Conservation (phyloP, 1,140 invertebrate species). For the Schlechtendalia chinensis region DNA sequence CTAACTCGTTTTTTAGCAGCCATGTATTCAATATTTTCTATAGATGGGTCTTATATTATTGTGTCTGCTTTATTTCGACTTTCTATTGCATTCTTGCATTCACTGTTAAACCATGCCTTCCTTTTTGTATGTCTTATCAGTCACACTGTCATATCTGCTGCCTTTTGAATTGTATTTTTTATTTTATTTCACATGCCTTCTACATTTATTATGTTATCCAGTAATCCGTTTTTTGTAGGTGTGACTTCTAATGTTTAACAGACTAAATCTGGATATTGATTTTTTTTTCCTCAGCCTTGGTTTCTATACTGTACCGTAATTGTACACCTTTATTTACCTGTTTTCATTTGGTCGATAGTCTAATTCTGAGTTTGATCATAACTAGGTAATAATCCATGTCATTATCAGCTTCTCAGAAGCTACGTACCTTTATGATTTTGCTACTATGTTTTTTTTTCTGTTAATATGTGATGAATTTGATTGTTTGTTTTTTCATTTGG, state of each 20-base stretch:
- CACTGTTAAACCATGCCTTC: neutral
- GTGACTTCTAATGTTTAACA: neutral
- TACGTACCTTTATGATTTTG: neutral
- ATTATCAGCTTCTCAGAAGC: too few relatives aligned
- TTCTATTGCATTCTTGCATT: neutral
- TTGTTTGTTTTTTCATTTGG: neutral
- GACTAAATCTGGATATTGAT: neutral
- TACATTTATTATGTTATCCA: neutral
- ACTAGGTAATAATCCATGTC: too few relatives aligned
- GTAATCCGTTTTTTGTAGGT: neutral
- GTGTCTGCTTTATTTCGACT: neutral
- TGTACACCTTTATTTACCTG: neutral
- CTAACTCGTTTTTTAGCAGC: neutral
- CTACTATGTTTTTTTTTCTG: constrained; percentile 16
- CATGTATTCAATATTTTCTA: constrained; percentile 2
- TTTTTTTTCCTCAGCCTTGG: neutral
- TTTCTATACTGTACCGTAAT: neutral
- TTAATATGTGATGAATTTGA: constrained; percentile 29
- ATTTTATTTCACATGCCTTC: neutral
- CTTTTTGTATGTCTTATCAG: neutral
- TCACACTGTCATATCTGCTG: neutral
- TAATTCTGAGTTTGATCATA: neutral
- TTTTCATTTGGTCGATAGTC: neutral
- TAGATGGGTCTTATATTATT: neutral
- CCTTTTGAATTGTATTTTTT: neutral